These are phyloP conservation scores for Polymixis flavicincta DNA, from an alignment of 2,888 invertebrate genomes.

Conservation along the genomic window DNA sequence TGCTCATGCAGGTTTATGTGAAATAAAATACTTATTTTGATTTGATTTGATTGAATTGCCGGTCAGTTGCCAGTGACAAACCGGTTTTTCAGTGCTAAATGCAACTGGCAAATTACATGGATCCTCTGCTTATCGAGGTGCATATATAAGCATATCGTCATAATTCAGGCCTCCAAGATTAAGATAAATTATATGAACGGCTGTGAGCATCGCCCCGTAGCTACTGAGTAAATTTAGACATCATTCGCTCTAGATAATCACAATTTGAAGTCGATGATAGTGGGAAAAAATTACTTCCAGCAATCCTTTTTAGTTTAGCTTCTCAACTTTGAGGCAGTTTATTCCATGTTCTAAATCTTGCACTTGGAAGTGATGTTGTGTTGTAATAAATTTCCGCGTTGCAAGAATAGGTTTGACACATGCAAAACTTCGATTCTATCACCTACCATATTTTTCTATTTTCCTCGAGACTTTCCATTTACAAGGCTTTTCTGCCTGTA, in stretches of 20 bases:
- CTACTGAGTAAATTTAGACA: not conserved
- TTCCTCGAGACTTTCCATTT: constrained; percentile 41
- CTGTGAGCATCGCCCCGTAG: not conserved
- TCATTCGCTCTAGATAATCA: not conserved
- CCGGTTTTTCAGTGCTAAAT: not conserved
- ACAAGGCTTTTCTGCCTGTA: constrained; percentile 19
- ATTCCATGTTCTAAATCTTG: not conserved
- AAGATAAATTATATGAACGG: not conserved
- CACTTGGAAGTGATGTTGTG: not conserved
- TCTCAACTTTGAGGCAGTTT: not conserved
- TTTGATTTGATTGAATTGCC: too few relatives aligned
- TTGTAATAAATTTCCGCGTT: constrained; percentile 26
- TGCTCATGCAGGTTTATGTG: too few relatives aligned
- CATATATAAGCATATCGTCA: not conserved
- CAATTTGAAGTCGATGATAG: not conserved
- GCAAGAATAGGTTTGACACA: constrained; percentile 25
- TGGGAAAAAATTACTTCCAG: not conserved
- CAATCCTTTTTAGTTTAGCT: not conserved
- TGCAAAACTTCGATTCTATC: constrained; percentile 49
- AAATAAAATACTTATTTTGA: too few relatives aligned
- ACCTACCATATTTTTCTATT: constrained; percentile 42
- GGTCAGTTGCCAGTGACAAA: not conserved
- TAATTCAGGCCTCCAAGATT: not conserved
- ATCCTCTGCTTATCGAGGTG: not conserved
- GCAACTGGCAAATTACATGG: not conserved